Percentiles rank a stretch among this genome's conserved stretches.
These are phyloP conservation scores for Microtus montanus DNA, from an alignment of 2,113 vertebrate species.

Conservation along the genomic window DNA sequence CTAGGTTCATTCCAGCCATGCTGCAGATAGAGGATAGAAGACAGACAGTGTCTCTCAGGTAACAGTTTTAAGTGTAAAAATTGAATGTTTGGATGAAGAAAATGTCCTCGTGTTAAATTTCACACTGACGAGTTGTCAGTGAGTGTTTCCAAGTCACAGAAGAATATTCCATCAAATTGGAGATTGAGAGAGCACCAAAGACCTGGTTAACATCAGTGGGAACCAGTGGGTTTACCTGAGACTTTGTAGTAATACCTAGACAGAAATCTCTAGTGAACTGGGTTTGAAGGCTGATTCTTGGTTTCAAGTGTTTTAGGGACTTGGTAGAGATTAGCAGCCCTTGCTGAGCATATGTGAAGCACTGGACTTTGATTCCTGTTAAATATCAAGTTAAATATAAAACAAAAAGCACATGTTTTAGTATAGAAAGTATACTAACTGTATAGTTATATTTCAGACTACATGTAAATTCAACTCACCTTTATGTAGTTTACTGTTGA, in stretches of 20 bases:
- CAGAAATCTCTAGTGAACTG: not conserved
- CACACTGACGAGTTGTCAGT: not conserved
- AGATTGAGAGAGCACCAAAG: not conserved
- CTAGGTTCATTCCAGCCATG: not conserved
- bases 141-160: not conserved
- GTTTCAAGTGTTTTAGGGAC: not conserved
- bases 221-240: not conserved
- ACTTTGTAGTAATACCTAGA: not conserved
- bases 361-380: not conserved
- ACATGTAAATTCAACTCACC: not conserved
- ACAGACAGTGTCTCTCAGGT: not conserved
- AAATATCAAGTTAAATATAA: not conserved
- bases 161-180: not conserved
- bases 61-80: not conserved
- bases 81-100: not conserved
- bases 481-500: not conserved
- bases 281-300: not conserved
- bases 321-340: not conserved
- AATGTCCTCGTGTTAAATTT: slow-evolving; percentile 1
- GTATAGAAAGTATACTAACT: not conserved
- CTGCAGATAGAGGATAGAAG: too few relatives aligned
- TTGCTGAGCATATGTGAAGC: not conserved
- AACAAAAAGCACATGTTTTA: not conserved
- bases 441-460: not conserved
- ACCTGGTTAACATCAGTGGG: not conserved